A percentile compares a stretch with the other conserved stretches of the same genome.
These are phyloP conservation scores for Tillus elongatus DNA, from an alignment of 2,888 invertebrate genomes.

Conservation along the genomic window DNA sequence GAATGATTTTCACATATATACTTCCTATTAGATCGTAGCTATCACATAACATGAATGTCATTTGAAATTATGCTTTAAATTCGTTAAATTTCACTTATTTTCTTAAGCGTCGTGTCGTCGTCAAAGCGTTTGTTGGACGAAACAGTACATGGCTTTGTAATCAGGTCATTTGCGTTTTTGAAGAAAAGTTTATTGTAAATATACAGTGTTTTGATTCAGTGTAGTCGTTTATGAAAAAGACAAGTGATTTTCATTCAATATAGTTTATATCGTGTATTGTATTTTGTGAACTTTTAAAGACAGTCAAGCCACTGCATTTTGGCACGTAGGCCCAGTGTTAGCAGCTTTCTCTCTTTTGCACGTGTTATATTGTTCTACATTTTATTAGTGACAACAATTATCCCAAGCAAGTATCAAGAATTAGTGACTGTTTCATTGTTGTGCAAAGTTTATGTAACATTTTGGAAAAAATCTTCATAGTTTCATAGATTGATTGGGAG, in stretches of 20 bases:
- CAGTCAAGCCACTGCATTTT: conserved; percentile 8
- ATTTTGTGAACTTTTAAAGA: neutral
- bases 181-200: conserved; percentile 7
- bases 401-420: no score
- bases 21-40: conserved; percentile 15
- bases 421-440: no score
- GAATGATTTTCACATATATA: conserved; percentile 23
- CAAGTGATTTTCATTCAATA: no score
- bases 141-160: conserved; percentile 18
- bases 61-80: conserved; percentile 31
- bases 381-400: conserved; percentile 8
- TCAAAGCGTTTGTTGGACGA: conserved; percentile 18
- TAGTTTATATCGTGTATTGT: neutral
- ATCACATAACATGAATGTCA: conserved; percentile 31
- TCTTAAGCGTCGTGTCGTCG: conserved; percentile 36
- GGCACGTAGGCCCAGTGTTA: conserved; percentile 24
- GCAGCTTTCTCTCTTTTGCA: conserved; percentile 23
- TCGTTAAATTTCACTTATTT: conserved; percentile 34
- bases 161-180: conserved; percentile 28
- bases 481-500: no score
- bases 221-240: conserved; percentile 1
- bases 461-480: no score
- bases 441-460: no score
- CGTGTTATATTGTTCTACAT: conserved; percentile 18
- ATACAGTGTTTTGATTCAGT: neutral